phyloP scores from a whole-genome alignment of 1,140 invertebrate species.

The Ips typographus region DNA sequence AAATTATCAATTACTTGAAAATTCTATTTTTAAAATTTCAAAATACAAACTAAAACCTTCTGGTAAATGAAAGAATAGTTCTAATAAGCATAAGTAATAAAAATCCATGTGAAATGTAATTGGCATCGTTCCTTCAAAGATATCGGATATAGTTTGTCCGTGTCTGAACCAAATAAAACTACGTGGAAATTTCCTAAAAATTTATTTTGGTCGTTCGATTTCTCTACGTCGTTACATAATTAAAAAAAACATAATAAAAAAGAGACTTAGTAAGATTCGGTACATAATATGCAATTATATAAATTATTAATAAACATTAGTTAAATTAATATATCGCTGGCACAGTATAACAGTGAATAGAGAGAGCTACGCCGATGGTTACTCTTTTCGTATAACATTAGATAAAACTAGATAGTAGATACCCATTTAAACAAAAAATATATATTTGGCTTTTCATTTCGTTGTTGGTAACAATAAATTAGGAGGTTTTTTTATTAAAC shows the following conservation, averaged over 20 bases:
- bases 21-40: too few relatives aligned
- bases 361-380: neutral
- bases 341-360: neutral
- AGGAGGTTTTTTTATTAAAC: too few relatives aligned
- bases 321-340: neutral
- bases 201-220: conserved; percentile 4
- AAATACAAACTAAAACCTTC: too few relatives aligned
- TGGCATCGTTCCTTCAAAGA: too few relatives aligned
- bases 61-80: too few relatives aligned
- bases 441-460: too few relatives aligned
- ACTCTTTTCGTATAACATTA: neutral
- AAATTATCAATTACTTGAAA: too few relatives aligned
- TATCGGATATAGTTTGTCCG: too few relatives aligned
- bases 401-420: neutral
- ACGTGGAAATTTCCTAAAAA: neutral
- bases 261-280: conserved; percentile 9
- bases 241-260: neutral
- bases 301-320: conserved; percentile 16
- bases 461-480: too few relatives aligned
- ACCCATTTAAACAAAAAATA: too few relatives aligned
- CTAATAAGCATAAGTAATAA: too few relatives aligned
- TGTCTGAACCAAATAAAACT: neutral
- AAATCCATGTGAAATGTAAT: too few relatives aligned
- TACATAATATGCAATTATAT: conserved; percentile 4
- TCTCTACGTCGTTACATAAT: neutral